Base-by-base conservation (phyloP, 2,113 vertebrate genomes). In the Mus spicilegus region DNA sequence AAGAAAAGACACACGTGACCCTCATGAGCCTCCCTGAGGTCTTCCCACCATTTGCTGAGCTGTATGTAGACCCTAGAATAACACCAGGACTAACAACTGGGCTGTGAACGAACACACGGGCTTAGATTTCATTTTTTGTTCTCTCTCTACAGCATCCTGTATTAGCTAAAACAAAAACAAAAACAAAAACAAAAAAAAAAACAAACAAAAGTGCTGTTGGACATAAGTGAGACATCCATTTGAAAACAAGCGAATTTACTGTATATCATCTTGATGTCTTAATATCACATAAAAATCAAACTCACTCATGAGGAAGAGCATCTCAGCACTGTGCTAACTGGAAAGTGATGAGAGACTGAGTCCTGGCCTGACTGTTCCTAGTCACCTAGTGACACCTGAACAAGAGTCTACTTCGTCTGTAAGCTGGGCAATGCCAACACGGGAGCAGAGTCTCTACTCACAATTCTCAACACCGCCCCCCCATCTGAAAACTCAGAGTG, bases 131-230 rank as follows among this genome's bases (percentile, higher is more conserved):
- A 61, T 76, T 49, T 61, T 84, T 84, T n/a, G 56, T 63, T 63
- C 76, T 86, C 36, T 84, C 19, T 78, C 54, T 70, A 90, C 4
- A 73, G 24, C 19, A 58, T 26, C 69, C 42, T 70, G 39, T 4
- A 85, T n/a, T n/a, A 65, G 36, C 51, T 90, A 63, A 63, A 82
- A 94, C 65, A 69, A 86, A 95, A 49, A 49, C 49, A 49, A 49
- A 13, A 54, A 54, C 54, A 56, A 56, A 13, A 56, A 56, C 54
- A 54, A 54, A 56, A 56, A 13, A 56, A 56, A 10, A 54, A 54
- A 56, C 12, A 56, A 56, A 56, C 12, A 14, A 42, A 42, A 42
- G 42, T 42, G 42, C 13, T 70, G 46, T 17, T 39, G 46, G 80
- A 90, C 14, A 81, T 9, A 1, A 67, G 33, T 87, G 17, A 91